phyloP scores from a whole-genome alignment of 2,797 vertebrate genomes.

The Notolepis coatsorum region DNA sequence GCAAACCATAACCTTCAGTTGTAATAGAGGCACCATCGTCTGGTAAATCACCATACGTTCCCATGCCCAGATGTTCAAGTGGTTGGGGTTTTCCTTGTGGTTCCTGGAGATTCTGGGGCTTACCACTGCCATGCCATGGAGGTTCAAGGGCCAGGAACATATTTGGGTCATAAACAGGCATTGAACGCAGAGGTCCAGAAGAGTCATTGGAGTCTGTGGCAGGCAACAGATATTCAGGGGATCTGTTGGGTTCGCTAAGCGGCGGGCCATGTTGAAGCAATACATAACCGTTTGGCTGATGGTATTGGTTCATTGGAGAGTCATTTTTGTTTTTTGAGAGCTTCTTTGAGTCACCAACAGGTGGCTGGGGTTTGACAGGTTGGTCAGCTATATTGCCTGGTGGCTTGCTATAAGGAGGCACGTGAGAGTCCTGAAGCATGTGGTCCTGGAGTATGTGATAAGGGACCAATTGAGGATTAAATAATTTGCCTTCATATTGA shows the following conservation, averaged over 20 bases:
- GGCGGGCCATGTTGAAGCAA: slow-evolving; percentile 59
- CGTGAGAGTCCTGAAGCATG: slow-evolving; percentile 40
- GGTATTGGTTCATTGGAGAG: neutral
- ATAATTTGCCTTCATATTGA: neutral
- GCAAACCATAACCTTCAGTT: neutral
- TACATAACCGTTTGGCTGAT: slow-evolving; percentile 29
- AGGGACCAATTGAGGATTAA: slow-evolving; percentile 6
- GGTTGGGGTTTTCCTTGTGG: slow-evolving; percentile 1
- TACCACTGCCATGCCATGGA: too few relatives aligned
- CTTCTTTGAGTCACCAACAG: slow-evolving; percentile 3
- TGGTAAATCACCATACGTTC: neutral
- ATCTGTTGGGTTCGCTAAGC: slow-evolving; percentile 6
- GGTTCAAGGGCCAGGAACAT: neutral
- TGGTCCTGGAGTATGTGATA: slow-evolving; percentile 41
- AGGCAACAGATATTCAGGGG: neutral
- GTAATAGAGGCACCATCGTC: neutral
- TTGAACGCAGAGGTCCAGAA: neutral
- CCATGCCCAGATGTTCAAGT: neutral
- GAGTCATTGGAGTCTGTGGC: neutral
- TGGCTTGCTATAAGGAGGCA: neutral
- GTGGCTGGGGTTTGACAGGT: neutral
- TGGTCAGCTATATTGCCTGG: neutral
- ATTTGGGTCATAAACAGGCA: neutral
- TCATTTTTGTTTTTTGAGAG: slow-evolving; percentile 3
- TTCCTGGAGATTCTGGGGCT: neutral